Evolutionary conservation across 2,888 invertebrate genomes (phyloP).

Genomic region (Sicus ferrugineus): DNA sequence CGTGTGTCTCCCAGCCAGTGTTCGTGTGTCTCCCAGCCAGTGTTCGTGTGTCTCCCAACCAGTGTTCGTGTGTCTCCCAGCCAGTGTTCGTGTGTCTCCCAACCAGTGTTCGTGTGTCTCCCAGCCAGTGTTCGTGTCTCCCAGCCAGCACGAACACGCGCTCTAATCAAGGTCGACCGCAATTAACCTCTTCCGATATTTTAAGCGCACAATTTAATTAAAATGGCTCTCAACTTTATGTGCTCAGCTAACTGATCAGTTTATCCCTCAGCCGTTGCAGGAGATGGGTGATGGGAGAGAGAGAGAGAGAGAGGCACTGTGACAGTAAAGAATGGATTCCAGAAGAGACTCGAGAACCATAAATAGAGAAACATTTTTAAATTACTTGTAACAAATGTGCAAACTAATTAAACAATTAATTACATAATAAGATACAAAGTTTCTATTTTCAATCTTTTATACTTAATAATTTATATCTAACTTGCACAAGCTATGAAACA

Average conservation of each 20-base stretch:
- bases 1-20: no score
- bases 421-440: no score
- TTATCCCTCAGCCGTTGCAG: not conserved
- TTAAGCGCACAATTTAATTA: conserved; percentile 14
- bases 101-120: not conserved
- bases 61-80: not conserved
- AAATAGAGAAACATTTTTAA: no score
- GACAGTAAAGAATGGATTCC: no score
- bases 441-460: no score
- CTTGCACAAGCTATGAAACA: no score
- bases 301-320: no score
- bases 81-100: not conserved
- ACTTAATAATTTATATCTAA: no score
- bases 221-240: not conserved
- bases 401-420: no score
- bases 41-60: not conserved
- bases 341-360: no score
- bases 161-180: conserved; percentile 19
- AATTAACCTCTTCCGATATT: conserved; percentile 21
- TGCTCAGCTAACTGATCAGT: not conserved
- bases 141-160: not conserved
- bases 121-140: not conserved
- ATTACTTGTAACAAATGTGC: no score
- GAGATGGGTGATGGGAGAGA: not conserved
- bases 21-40: no score